Conservation (phyloP, 1,140 invertebrate species). For the Lerema accius region DNA sequence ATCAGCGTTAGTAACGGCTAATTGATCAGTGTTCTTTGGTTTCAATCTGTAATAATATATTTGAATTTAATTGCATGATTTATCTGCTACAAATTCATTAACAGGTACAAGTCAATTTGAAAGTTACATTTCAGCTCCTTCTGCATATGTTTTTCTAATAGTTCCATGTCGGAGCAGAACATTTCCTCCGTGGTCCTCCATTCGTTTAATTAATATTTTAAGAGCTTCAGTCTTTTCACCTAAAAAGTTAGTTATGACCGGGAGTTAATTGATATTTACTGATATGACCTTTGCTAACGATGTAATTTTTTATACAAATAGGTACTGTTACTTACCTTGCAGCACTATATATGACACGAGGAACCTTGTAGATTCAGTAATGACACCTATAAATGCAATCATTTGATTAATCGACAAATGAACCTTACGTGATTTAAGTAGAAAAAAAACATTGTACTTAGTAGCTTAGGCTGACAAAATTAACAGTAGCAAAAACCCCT, state of each 20-base stretch:
- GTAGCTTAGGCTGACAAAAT: too few relatives aligned
- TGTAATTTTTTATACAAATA: too few relatives aligned
- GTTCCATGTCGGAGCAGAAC: conserved; percentile 63
- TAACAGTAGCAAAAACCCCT: too few relatives aligned
- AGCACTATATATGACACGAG: conserved; percentile 64
- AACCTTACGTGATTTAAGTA: too few relatives aligned
- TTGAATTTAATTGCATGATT: neutral
- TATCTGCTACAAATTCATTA: neutral
- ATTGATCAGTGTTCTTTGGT: conserved; percentile 60
- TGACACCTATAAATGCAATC: conserved; percentile 53
- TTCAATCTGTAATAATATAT: conserved; percentile 47
- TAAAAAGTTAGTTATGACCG: conserved; percentile 37
- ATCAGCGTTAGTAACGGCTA: conserved; percentile 51
- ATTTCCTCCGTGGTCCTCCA: conserved; percentile 48
- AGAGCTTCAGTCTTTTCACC: conserved; percentile 61
- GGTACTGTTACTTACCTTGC: conserved; percentile 67
- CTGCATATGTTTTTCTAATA: conserved; percentile 55
- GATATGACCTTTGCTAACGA: too few relatives aligned
- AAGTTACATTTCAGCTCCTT: conserved; percentile 59
- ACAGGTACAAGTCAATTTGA: conserved; percentile 3
- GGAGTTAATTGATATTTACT: too few relatives aligned
- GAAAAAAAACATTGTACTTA: too few relatives aligned
- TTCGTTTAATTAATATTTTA: conserved; percentile 51
- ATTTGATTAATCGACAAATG: too few relatives aligned
- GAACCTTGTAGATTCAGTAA: conserved; percentile 50